Evolutionary conservation across 1,140 invertebrate genomes (phyloP).

Genomic region (Phymastichus coffea): DNA sequence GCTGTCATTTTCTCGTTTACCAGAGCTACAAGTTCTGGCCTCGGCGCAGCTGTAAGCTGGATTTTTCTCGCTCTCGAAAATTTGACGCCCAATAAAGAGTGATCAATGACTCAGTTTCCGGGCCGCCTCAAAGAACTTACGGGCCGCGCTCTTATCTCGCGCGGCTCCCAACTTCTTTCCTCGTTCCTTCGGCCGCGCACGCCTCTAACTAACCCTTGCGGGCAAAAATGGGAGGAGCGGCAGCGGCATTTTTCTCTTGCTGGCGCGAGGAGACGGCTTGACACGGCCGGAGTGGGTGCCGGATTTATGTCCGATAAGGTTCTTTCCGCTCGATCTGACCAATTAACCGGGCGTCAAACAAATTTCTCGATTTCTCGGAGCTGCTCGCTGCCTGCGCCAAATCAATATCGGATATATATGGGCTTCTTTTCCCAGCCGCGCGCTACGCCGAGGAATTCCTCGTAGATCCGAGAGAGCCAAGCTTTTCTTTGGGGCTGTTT

Average conservation of each 20-base stretch:
- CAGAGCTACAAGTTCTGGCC: no score
- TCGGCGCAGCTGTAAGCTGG: no score
- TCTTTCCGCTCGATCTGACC: conserved; percentile 14
- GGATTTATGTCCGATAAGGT: conserved; percentile 30
- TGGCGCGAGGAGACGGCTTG: no score
- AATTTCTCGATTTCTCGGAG: conserved; percentile 13
- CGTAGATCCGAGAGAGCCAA: conserved; percentile 1
- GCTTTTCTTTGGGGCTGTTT: conserved; percentile 1
- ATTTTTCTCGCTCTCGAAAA: no score
- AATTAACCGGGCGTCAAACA: conserved; percentile 13
- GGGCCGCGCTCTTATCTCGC: background rate
- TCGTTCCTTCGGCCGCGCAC: no score
- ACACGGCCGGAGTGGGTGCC: no score
- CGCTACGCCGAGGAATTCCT: background rate
- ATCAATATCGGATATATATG: background rate
- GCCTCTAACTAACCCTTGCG: conserved; percentile 2
- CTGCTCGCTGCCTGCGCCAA: background rate
- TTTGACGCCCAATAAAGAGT: no score
- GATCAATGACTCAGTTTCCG: no score
- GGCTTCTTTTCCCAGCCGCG: no score
- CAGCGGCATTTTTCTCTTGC: background rate
- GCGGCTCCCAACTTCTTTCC: no score
- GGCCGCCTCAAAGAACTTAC: background rate
- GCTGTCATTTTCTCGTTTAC: no score
- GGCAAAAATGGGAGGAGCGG: no score